Evolutionary conservation across 2,797 vertebrate species (phyloP), one percentile per base, ranked within the genome.

Genomic region (Enoplosus armatus): DNA sequence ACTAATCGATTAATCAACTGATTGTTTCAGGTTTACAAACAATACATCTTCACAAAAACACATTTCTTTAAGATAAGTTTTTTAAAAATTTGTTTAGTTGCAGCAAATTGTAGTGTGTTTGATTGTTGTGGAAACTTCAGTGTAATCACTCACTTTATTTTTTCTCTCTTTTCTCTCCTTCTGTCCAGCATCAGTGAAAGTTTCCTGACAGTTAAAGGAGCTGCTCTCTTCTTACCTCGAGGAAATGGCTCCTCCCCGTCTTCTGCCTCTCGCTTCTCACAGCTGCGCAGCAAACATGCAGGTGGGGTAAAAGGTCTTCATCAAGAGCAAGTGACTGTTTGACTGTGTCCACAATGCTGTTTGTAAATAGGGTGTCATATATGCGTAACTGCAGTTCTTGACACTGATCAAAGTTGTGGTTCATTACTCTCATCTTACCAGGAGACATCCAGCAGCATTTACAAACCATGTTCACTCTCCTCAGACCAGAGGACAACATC

Each of bases 201-300:
- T 94, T 99, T 99, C 94, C 96, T 99, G 90, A 99, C 98, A 7
- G 98, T 99, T 79, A 99, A 99, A 96, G 98, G 98, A 65, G 98
- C 98, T 18, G 98, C 98, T 33, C 97, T 99, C 85, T 99, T 99
- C 94, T 94, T 99, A 70, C 98, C 98, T 3, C 95, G 96, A 76
- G 98, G 98, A 95, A 99, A 99, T 97, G 98, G 97, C 69, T 95
- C 95, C 88, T 91, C 94, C 39, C 78, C 96, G 11, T 97, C 97
- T 0, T 96, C 97, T 16, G 91, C 95, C 68, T 97, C 98, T 79
- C 94, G 96, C 91, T 95, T 98, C 94, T 96, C 96, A 80, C 98
- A 99, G 93, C 94, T 97, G 69, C 96, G 95, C 79, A 99, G 97
- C 95, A 99, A 99, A 89, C 98, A 99, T 85, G 97, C 98, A 96